Conservation (phyloP, 2,888 invertebrate genomes). For the Deroplatys truncata region DNA sequence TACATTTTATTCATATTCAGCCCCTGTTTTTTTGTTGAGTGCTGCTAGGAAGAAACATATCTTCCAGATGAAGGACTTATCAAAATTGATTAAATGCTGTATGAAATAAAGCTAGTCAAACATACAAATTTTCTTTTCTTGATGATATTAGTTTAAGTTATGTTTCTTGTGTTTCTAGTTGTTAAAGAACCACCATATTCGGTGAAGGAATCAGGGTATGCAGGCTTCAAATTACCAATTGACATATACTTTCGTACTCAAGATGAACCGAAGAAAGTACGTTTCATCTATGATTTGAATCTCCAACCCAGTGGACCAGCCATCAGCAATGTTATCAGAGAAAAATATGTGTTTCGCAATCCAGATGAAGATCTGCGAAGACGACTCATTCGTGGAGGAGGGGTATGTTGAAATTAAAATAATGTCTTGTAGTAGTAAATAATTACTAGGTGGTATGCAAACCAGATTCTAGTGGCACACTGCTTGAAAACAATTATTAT, state of each 20-base stretch:
- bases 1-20: no score
- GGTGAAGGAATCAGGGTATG: slow-evolving; percentile 92
- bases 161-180: slow-evolving; percentile 54
- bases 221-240: slow-evolving; percentile 85
- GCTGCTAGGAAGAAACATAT: no score
- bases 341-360: slow-evolving; percentile 79
- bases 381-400: slow-evolving; percentile 85
- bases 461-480: no score
- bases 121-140: no score
- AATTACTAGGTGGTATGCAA: no score
- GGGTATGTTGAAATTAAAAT: slow-evolving; percentile 47
- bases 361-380: slow-evolving; percentile 86
- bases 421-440: no score
- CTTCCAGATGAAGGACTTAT: no score
- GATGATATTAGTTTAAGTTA: not conserved
- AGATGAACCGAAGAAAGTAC: slow-evolving; percentile 78
- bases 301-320: slow-evolving; percentile 72
- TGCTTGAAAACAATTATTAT: no score
- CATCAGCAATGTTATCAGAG: slow-evolving; percentile 66
- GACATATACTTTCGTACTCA: slow-evolving; percentile 85
- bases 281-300: slow-evolving; percentile 79
- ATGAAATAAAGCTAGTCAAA: no score
- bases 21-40: no score
- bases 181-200: slow-evolving; percentile 87
- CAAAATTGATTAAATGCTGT: no score